Evolutionary conservation across 2,888 invertebrate genomes (phyloP).

Genomic region (Agrotis puta): DNA sequence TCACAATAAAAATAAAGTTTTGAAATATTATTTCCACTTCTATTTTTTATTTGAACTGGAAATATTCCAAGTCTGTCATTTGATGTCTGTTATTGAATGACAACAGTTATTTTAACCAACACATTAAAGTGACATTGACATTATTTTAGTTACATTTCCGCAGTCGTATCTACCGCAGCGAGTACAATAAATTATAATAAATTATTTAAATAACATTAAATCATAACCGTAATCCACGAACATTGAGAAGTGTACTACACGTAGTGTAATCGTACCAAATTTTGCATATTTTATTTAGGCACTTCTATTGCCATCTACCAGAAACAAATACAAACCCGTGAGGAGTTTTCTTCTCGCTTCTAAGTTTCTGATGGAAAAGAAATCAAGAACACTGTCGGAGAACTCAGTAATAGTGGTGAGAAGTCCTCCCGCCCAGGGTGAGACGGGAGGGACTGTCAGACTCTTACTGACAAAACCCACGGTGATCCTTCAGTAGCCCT

Average conservation of each 20-base stretch:
- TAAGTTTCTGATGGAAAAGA: neutral
- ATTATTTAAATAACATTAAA: no score
- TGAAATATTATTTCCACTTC: conserved; percentile 31
- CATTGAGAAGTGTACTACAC: no score
- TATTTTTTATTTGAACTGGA: neutral
- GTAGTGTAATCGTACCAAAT: no score
- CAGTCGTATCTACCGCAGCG: no score
- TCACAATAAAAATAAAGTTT: conserved; percentile 10
- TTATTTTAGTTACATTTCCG: conserved; percentile 5
- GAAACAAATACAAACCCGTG: neutral
- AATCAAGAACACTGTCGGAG: neutral
- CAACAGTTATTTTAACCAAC: neutral
- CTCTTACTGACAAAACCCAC: no score
- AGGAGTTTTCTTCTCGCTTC: no score
- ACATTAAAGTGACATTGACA: neutral
- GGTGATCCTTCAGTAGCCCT: no score
- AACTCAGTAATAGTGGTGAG: neutral
- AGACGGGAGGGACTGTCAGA: no score
- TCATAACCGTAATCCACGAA: no score
- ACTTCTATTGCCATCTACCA: neutral
- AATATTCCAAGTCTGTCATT: conserved; percentile 3
- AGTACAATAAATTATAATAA: neutral
- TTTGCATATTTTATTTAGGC: no score
- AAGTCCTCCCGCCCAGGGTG: no score
- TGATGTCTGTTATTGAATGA: neutral